A percentile compares a stretch with the other conserved stretches of the same genome.
phyloP scores from a whole-genome alignment of 2,113 vertebrate species.

The Apodemus sylvaticus region DNA sequence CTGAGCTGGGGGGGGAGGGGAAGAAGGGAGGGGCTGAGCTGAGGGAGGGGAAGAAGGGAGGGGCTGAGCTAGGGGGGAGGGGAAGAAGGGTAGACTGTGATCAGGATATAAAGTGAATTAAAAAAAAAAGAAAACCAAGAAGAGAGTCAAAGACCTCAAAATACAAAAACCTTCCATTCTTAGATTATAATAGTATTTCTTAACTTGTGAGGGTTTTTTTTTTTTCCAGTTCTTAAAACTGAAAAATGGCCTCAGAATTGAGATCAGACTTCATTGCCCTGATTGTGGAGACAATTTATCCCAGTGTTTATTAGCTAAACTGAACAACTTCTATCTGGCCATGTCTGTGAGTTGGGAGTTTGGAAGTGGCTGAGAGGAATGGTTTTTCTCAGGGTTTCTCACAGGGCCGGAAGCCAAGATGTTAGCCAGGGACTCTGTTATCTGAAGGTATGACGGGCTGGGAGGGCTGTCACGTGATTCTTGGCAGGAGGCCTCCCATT shows the following conservation, averaged over 20 bases:
- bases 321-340: neutral
- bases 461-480: neutral
- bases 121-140: no score
- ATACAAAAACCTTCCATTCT: neutral
- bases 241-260: slow-evolving; percentile 18
- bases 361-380: neutral
- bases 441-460: neutral
- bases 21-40: no score
- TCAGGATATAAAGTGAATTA: no score
- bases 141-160: neutral
- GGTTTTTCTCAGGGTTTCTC: neutral
- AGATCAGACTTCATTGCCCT: neutral
- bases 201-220: neutral
- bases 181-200: neutral
- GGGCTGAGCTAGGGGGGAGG: no score
- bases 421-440: neutral
- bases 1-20: no score
- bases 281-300: neutral
- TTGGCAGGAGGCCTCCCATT: neutral
- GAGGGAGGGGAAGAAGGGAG: no score
- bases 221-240: slow-evolving; percentile 27
- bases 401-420: neutral
- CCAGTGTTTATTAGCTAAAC: neutral
- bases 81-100: no score
- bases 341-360: neutral